These are phyloP conservation scores for Chrosomus eos DNA, from an alignment of 2,797 vertebrate genomes.

Conservation along the genomic window DNA sequence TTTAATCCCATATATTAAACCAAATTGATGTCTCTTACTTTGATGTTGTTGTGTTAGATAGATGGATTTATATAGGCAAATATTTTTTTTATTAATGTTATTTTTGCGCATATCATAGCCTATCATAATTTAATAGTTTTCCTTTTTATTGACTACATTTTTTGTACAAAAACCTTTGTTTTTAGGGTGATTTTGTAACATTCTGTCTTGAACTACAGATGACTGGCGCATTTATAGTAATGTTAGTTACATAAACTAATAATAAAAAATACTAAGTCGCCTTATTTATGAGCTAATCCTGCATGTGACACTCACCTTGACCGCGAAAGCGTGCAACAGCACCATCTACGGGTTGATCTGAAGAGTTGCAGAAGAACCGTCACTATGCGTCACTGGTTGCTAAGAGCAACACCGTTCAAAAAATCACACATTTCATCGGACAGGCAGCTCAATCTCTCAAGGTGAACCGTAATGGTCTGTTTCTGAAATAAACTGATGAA, in stretches of 20 bases:
- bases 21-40: not conserved
- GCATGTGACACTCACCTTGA: not conserved
- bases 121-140: not conserved
- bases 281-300: not conserved
- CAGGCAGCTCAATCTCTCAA: not conserved
- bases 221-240: not conserved
- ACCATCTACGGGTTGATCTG: slow-evolving; percentile 15
- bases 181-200: not conserved
- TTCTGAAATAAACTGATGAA: not conserved
- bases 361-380: not conserved
- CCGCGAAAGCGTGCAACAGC: not conserved
- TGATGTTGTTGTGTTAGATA: not conserved
- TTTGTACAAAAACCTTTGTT: not conserved
- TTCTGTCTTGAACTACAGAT: not conserved
- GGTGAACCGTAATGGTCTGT: not conserved
- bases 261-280: not conserved
- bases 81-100: not conserved
- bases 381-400: slow-evolving; percentile 48
- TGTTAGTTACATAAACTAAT: not conserved
- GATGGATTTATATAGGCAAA: not conserved
- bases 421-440: slow-evolving; percentile 11
- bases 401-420: slow-evolving; percentile 38
- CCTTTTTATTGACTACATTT: not conserved
- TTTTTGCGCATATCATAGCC: not conserved
- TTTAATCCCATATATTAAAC: not conserved